phyloP scores from a whole-genome alignment of 2,797 vertebrate genomes.

The Tapirus indicus region DNA sequence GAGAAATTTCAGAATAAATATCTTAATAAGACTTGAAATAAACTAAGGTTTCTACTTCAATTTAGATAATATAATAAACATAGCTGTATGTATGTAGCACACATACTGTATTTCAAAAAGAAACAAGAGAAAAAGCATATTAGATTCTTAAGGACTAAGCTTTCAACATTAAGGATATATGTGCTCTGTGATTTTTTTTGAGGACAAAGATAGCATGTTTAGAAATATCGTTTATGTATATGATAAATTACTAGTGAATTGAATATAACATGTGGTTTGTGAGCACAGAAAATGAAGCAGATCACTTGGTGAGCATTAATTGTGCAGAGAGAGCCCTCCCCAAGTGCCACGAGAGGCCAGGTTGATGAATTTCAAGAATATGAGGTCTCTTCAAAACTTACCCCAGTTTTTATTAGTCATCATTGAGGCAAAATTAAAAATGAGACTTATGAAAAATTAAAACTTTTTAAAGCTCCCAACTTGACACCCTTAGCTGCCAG shows the following conservation, averaged over 20 bases:
- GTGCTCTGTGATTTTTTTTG: background rate
- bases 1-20: background rate
- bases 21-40: background rate
- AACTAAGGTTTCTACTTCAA: background rate
- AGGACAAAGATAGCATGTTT: background rate
- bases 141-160: background rate
- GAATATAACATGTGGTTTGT: background rate
- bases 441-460: conserved; percentile 26
- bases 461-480: conserved; percentile 68
- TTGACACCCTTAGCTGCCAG: conserved; percentile 52
- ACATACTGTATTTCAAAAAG: background rate
- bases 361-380: conserved; percentile 9
- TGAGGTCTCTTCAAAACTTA: background rate
- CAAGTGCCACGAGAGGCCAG: background rate
- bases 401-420: conserved; percentile 36
- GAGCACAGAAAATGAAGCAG: background rate
- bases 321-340: background rate
- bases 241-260: conserved; percentile 15
- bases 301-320: background rate
- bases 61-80: background rate
- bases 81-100: background rate
- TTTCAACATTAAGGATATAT: background rate
- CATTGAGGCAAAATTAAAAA: conserved; percentile 36
- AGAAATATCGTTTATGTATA: background rate
- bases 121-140: background rate